phyloP scores from a whole-genome alignment of 2,113 vertebrate genomes.

The Neolamprologus sp. region DNA sequence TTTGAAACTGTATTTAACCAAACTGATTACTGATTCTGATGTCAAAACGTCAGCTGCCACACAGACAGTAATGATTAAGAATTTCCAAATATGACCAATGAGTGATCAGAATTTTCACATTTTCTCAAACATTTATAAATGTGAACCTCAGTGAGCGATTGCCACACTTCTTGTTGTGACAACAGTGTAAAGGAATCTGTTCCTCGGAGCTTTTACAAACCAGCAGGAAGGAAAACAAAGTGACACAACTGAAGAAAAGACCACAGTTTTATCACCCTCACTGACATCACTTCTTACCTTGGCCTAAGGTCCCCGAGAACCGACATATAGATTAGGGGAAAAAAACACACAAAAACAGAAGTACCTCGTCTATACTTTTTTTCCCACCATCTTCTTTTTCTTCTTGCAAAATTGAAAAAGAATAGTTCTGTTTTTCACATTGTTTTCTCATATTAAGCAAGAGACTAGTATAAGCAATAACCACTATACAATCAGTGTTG shows the following conservation, averaged over 20 bases:
- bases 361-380: background rate
- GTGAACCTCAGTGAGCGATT: background rate
- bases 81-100: background rate
- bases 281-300: constrained; percentile 12
- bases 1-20: background rate
- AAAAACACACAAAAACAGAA: background rate
- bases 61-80: background rate
- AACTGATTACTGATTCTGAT: background rate
- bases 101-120: background rate
- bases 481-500: background rate
- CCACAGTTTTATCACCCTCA: background rate
- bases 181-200: background rate
- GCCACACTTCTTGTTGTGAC: background rate
- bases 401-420: background rate
- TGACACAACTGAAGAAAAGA: background rate
- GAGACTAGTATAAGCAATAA: background rate
- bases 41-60: background rate
- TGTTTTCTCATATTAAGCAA: background rate
- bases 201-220: background rate
- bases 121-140: background rate
- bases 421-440: background rate
- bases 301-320: background rate
- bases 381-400: background rate
- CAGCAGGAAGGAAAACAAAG: background rate
- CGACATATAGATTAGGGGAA: rapidly evolving